A percentile compares a stretch with the other conserved stretches of the same genome.
These are phyloP conservation scores for Ctenoplectra terminalis DNA, from an alignment of 1,140 invertebrate genomes.

Conservation along the genomic window DNA sequence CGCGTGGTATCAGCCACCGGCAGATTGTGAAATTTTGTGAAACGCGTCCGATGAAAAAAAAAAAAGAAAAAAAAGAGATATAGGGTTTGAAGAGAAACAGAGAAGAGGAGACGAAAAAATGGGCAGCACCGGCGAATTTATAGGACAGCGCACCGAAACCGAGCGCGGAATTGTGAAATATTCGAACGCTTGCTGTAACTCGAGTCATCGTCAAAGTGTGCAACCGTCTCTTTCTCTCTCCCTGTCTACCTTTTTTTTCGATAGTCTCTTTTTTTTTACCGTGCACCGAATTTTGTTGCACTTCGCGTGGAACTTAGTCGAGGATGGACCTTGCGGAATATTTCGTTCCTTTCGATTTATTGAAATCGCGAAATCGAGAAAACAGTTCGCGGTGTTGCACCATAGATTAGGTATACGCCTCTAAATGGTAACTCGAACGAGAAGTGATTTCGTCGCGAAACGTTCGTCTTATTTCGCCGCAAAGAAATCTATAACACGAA, in stretches of 20 bases:
- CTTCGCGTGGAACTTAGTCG: not conserved
- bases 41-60: slow-evolving; percentile 13
- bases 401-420: not conserved
- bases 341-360: not conserved
- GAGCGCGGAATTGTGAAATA: slow-evolving; percentile 62
- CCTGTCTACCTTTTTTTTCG: not conserved
- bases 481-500: not conserved
- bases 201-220: slow-evolving; percentile 43
- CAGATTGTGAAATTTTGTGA: slow-evolving; percentile 52
- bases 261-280: not conserved
- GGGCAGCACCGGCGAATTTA: slow-evolving; percentile 41
- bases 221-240: not conserved
- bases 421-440: not conserved
- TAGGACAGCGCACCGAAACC: slow-evolving; percentile 38
- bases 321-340: not conserved
- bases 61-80: too few species aligned
- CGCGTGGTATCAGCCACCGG: slow-evolving; percentile 33
- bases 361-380: not conserved
- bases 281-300: slow-evolving; percentile 22
- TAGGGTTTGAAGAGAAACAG: not conserved
- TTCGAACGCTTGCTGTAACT: slow-evolving; percentile 38
- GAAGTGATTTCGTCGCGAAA: not conserved
- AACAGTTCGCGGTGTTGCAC: not conserved
- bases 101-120: not conserved
- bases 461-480: not conserved